A percentile compares a stretch with the other conserved stretches of the same genome.
phyloP scores from a whole-genome alignment of 1,140 invertebrate genomes.

The Paraescarpia echinospica region DNA sequence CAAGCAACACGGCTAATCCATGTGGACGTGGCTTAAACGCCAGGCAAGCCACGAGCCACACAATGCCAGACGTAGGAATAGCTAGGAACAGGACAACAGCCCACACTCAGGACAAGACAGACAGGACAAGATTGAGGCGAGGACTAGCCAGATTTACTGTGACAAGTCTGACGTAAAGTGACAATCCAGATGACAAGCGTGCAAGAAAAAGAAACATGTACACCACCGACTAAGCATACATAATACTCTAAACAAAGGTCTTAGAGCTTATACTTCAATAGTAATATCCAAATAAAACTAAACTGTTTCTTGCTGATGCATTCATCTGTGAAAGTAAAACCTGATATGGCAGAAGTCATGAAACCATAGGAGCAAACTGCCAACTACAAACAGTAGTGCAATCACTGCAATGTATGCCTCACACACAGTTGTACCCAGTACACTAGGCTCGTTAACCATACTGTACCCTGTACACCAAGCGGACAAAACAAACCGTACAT shows the following conservation, averaged over 20 bases:
- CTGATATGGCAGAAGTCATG: not conserved
- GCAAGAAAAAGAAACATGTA: not conserved
- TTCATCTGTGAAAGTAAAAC: not conserved
- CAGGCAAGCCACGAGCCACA: not conserved
- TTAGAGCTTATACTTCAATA: not conserved
- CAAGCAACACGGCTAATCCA: not conserved
- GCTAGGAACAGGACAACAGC: not conserved
- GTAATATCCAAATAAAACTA: not conserved
- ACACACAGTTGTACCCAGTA: too few species aligned
- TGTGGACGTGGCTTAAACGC: not conserved
- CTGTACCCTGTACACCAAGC: too few species aligned
- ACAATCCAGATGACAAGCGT: not conserved
- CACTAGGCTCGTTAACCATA: too few species aligned
- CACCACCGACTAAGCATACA: not conserved
- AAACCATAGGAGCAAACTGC: not conserved
- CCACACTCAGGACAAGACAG: not conserved
- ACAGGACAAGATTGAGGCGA: not conserved
- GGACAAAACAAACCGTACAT: too few species aligned
- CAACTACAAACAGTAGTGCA: not conserved
- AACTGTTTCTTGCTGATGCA: not conserved
- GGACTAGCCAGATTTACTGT: too few species aligned
- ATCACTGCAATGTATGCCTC: too few species aligned
- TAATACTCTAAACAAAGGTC: not conserved
- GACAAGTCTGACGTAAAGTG: not conserved
- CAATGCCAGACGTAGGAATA: not conserved